Base-by-base conservation (phyloP, 53 echinoderm and acorn worm species). In the Patiria pectinifera region DNA sequence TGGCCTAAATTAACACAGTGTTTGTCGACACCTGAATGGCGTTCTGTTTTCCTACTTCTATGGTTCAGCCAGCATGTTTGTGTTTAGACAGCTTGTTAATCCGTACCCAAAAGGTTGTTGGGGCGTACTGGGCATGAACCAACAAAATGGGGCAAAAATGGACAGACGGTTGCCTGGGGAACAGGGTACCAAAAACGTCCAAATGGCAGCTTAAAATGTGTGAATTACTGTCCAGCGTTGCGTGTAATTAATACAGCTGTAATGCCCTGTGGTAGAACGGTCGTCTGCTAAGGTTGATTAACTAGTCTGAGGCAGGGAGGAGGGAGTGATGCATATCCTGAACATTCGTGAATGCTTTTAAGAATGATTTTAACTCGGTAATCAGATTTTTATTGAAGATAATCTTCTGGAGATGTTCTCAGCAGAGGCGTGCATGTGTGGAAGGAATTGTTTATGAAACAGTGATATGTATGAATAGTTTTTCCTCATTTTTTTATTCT, bases 41-140 rank as follows among this genome's bases (percentile, higher is more conserved):
- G 43, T 58, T 76, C 21, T 53, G 53, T 53, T 53, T 53, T 53
- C 53, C 8, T 53, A 53, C 0, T 53, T 53, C 53, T 53, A 53
- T 53, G 53, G 53, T 53, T 53, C 74, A 48, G 75, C 48, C 87
- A 86, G 75, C 75, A 53, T 86, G 75, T 86, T 72, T 53, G 77
- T 87, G 87, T 87, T 87, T 60, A 22, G 77, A 87, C 87, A 87
- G 87, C 87, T 77, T 87, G 46, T 77, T 87, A 76, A 77, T 87
- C 61, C 76, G 15, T 77, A 23, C 77, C 59, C 77, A 87, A 87
- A 21, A 87, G 58, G 18, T 78, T 85, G 69, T 43, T 6, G 26
- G 8, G 85, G 60, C 43, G 35, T 25, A 22, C 25, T 19, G 22
- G 81, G 48, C 48, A 11, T 18, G 18, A 4, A 81, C 24, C 9